A percentile compares a stretch with the other conserved stretches of the same genome.
These are phyloP conservation scores for Notarius quadriscutis DNA, from an alignment of 2,113 vertebrate species.

Conservation along the genomic window DNA sequence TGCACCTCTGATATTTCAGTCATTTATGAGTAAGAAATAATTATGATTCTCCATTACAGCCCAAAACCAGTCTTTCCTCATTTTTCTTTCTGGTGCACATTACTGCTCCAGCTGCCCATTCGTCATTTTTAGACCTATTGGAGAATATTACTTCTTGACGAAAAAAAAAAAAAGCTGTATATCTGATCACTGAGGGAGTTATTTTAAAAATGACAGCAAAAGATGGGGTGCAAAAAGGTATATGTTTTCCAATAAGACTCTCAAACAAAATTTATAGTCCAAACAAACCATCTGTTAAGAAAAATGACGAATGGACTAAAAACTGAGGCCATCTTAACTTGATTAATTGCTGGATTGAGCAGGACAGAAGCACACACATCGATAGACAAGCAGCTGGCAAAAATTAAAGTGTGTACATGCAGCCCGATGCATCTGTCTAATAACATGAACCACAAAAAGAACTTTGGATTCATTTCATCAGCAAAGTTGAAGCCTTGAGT, in stretches of 20 bases:
- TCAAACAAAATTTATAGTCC: slow-evolving; percentile 2
- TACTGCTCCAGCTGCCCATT: background rate
- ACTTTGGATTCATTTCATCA: slow-evolving; percentile 1
- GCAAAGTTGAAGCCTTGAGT: background rate
- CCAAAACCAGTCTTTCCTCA: background rate
- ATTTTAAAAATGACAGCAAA: background rate
- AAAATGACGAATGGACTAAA: slow-evolving; percentile 32
- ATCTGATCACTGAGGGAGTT: background rate
- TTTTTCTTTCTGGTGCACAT: background rate
- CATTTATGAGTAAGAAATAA: background rate
- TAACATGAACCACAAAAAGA: background rate
- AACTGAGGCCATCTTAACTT: slow-evolving; percentile 7
- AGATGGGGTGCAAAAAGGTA: background rate
- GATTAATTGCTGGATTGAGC: slow-evolving; percentile 27
- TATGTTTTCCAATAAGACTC: slow-evolving; percentile 4
- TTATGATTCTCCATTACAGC: background rate
- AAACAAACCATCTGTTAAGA: slow-evolving; percentile 39
- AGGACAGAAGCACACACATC: slow-evolving; percentile 2
- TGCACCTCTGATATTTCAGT: background rate
- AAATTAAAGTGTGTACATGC: background rate
- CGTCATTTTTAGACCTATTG: background rate
- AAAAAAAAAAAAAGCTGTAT: background rate
- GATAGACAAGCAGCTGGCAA: slow-evolving; percentile 17
- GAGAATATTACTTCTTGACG: background rate
- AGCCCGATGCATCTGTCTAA: background rate